These are phyloP conservation scores for Procapra przewalskii DNA, from an alignment of 2,113 vertebrate genomes.

Conservation along the genomic window DNA sequence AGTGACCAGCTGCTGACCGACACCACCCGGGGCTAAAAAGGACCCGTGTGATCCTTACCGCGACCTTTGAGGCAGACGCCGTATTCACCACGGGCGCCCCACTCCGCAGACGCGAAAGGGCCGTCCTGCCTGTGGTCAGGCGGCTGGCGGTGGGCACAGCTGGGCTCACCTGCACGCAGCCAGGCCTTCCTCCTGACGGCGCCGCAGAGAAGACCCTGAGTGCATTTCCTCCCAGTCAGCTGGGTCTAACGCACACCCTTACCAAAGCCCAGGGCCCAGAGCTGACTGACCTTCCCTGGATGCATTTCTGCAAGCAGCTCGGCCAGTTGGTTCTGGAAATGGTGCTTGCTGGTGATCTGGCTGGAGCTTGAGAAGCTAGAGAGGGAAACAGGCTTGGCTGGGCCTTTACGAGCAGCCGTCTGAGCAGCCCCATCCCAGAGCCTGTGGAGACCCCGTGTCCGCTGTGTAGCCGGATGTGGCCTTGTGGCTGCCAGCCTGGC, in stretches of 20 bases:
- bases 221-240: not conserved
- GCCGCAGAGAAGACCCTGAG: not conserved
- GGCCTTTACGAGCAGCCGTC: not conserved
- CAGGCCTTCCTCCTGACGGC: not conserved
- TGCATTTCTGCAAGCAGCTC: not conserved
- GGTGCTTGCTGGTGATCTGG: not conserved
- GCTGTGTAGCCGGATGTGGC: not conserved
- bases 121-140: not conserved
- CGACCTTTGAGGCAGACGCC: not conserved
- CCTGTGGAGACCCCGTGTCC: not conserved
- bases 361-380: not conserved
- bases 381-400: not conserved
- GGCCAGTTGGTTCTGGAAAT: not conserved
- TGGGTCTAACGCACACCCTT: not conserved
- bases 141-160: accelerated
- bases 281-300: not conserved
- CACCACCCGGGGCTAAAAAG: not conserved
- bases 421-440: not conserved
- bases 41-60: not conserved
- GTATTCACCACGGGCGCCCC: not conserved
- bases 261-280: not conserved
- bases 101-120: not conserved
- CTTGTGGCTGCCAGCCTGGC: not conserved
- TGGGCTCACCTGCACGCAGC: not conserved
- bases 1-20: not conserved